Percentiles rank a stretch among this genome's conserved stretches.
phyloP scores from a whole-genome alignment of 1,140 invertebrate species.

The Leguminivora glycinivorella region DNA sequence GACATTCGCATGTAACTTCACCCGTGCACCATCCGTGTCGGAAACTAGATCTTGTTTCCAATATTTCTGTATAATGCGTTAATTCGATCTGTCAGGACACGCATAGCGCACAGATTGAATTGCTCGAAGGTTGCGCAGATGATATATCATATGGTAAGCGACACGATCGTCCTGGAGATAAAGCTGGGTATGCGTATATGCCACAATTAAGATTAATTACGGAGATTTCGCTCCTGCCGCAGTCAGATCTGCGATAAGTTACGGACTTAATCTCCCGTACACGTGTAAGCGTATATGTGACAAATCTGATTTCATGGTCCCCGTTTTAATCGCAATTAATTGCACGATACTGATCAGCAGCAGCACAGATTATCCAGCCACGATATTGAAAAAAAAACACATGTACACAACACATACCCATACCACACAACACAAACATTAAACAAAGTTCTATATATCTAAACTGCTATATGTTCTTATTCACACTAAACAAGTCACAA shows the following conservation, averaged over 20 bases:
- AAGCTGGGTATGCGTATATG: slow-evolving; percentile 39
- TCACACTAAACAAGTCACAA: neutral
- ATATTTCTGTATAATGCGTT: slow-evolving; percentile 4
- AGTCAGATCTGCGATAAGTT: slow-evolving; percentile 46
- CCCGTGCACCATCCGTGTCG: slow-evolving; percentile 55
- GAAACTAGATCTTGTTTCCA: slow-evolving; percentile 39
- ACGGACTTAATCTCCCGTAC: slow-evolving; percentile 42
- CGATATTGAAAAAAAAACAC: neutral
- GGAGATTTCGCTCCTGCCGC: slow-evolving; percentile 45
- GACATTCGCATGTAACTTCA: slow-evolving; percentile 54
- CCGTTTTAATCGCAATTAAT: slow-evolving; percentile 14
- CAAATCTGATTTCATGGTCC: slow-evolving; percentile 18
- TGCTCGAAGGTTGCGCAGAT: slow-evolving; percentile 65
- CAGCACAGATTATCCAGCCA: neutral
- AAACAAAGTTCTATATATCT: neutral
- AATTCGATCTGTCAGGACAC: slow-evolving; percentile 12
- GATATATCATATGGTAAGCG: slow-evolving; percentile 70
- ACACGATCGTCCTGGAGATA: slow-evolving; percentile 59
- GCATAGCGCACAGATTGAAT: slow-evolving; percentile 49
- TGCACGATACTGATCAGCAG: slow-evolving; percentile 2
- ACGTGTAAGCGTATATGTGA: slow-evolving; percentile 9
- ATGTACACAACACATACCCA: neutral
- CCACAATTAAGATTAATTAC: slow-evolving; percentile 45
- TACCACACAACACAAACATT: neutral
- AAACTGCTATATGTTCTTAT: neutral